phyloP scores from a whole-genome alignment of 2,888 invertebrate genomes.

The Dolichopus griseipennis region DNA sequence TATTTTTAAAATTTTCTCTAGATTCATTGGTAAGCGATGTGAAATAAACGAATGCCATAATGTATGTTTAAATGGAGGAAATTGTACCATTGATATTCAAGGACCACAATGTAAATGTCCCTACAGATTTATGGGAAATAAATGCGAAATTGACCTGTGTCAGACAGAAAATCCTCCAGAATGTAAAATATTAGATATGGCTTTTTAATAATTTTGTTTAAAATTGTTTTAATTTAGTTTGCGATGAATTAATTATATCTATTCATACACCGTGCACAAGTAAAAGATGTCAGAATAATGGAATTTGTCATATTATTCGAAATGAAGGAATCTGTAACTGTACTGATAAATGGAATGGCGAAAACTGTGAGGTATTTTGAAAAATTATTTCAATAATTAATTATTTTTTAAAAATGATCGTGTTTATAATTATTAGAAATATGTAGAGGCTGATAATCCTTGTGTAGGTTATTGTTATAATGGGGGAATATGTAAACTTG shows the following conservation, averaged over 20 bases:
- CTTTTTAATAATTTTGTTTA: not conserved
- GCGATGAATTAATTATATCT: conserved; percentile 34
- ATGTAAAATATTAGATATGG: conserved; percentile 25
- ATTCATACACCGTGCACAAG: conserved; percentile 39
- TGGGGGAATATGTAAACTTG: conserved; percentile 52
- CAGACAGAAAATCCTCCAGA: conserved; percentile 38
- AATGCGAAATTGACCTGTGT: conserved; percentile 51
- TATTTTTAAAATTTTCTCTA: conserved; percentile 16
- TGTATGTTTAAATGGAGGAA: conserved; percentile 51
- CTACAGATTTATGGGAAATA: conserved; percentile 37
- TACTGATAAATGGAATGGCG: conserved; percentile 48
- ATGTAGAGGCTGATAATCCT: conserved; percentile 54
- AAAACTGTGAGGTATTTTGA: conserved; percentile 46
- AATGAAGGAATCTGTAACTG: conserved; percentile 49
- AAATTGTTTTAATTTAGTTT: conserved; percentile 25
- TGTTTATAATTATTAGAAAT: conserved; percentile 30
- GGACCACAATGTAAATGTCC: conserved; percentile 38
- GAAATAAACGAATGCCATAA: conserved; percentile 51
- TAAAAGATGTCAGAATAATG: conserved; percentile 48
- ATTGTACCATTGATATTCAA: conserved; percentile 35
- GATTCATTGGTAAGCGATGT: conserved; percentile 50
- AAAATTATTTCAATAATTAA: not conserved
- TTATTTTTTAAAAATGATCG: not conserved
- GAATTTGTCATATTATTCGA: conserved; percentile 46
- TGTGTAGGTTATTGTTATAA: conserved; percentile 52